Evolutionary conservation across 2,113 vertebrate genomes (phyloP), one percentile per base, ranked within the genome.

Genomic region (Dolichallabes microphthalmus): DNA sequence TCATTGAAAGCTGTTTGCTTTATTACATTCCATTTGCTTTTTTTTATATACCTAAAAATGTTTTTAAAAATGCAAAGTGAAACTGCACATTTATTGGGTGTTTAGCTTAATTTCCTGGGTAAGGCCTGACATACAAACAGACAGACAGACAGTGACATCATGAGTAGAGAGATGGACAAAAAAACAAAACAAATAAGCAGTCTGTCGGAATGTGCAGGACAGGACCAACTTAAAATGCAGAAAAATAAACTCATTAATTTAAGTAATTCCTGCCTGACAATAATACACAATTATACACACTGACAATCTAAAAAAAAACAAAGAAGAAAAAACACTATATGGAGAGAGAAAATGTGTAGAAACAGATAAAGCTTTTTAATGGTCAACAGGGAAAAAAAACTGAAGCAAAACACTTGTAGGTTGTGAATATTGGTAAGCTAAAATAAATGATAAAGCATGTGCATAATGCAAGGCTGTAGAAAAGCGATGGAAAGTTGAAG

Each of bases 201-300:
- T 88, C 87, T 88, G 90, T 87, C 90, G 94, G 94, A 95, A 95
- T 94, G 94, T 94, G 92, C 88, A 79, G 87, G 90, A 87, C 92
- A 91, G 89, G 90, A 92, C 79, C 82, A 87, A 81, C 32, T 84
- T 79, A 86, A 87, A 82, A 82, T 81, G 45, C 69, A 85, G 27
- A 81, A 75, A 75, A 73, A 79, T 83, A 85, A 88, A 87, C 80
- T 30, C 63, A 87, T 64, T 85, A 76, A 50, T 84, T 75, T 22
- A 90, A 85, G 60, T 60, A 90, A 64, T 82, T 91, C 90, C 90
- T 88, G 91, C 90, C 91, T 81, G 82, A 88, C 87, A 88, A 89
- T 77, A 91, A 19, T 68, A 80, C 30, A 85, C 71, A 64, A 58
- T 82, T 63, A 55, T n/a, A 76, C 35, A 75, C 30, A 30, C 57